Evolutionary conservation across 1,140 invertebrate genomes (phyloP), one percentile per base, ranked within the genome.

Genomic region (Lepeophtheirus salmonis): DNA sequence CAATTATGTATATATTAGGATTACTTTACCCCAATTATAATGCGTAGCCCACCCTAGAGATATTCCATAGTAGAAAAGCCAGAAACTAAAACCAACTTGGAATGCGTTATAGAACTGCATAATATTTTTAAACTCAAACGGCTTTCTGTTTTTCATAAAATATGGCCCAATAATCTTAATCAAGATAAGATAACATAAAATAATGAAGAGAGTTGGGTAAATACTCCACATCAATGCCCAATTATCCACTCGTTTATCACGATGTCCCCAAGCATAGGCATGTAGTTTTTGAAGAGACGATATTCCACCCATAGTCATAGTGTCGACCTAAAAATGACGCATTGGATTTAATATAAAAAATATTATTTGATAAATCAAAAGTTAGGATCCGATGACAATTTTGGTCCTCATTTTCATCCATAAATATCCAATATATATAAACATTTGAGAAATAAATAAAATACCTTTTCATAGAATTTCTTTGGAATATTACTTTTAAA

Each of bases 221-320:
- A 89, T 89, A 62, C 84, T 84, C 55, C 80, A 81, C 82, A 92
- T 89, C 75, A 96, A 79, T 14, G 81, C 73, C 87, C 89, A 95
- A 66, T 82, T 79, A 62, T 81, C 83, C 25, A 94, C 87, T 63
- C 91, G 77, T 20, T 84, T 83, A 80, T 94, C 89, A n/a, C 62
- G 24, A 14, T 60, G 21, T 14, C 21, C 20, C 62, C 55, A 57
- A 10, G 30, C 30, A 41, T 41, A 41, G n/a, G n/a, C n/a, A n/a
- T n/a, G n/a, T n/a, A n/a, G n/a, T n/a, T n/a, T n/a, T n/a, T n/a
- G n/a, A n/a, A n/a, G n/a, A n/a, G n/a, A n/a, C n/a, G n/a, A n/a
- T n/a, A n/a, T n/a, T n/a, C n/a, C n/a, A n/a, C n/a, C n/a, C n/a
- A n/a, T n/a, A n/a, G n/a, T n/a, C n/a, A n/a, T n/a, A n/a, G n/a